Percentiles rank a stretch among this genome's conserved stretches.
phyloP scores from a whole-genome alignment of 2,888 invertebrate species.

The Iphiclides podalirius region DNA sequence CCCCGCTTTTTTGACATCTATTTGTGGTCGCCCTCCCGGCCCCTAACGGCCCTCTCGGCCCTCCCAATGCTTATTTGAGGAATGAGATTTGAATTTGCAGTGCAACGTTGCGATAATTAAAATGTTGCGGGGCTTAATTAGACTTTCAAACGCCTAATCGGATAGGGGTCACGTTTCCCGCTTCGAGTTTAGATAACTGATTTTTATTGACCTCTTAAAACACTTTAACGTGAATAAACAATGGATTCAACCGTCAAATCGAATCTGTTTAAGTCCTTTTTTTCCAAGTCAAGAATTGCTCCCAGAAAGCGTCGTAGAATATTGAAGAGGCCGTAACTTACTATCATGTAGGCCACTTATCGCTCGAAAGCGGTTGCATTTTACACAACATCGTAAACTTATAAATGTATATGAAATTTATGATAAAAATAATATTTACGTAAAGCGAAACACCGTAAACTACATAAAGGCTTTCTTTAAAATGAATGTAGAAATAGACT shows the following conservation, averaged over 20 bases:
- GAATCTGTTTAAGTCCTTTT: too few species aligned
- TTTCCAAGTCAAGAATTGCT: background rate
- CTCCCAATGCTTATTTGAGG: conserved; percentile 37
- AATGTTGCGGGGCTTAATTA: conserved; percentile 11
- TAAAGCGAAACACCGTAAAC: background rate
- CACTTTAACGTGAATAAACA: background rate
- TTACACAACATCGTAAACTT: background rate
- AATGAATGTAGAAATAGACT: background rate
- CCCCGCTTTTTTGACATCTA: conserved; percentile 78
- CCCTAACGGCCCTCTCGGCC: conserved; percentile 60
- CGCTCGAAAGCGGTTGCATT: background rate
- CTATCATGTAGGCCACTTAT: background rate
- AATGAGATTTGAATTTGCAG: conserved; percentile 40
- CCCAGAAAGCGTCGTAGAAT: background rate
- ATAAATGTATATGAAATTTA: background rate
- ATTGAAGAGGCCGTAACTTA: background rate
- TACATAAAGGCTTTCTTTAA: background rate
- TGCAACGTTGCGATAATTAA: conserved; percentile 27
- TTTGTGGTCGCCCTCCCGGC: conserved; percentile 72
- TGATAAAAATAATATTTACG: background rate
- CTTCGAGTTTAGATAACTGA: background rate
- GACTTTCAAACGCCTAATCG: conserved; percentile 6
- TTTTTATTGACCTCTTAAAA: background rate
- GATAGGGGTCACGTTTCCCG: background rate
- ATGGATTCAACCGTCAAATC: too few species aligned